Evolutionary conservation across 64 coral and sea anemone species (phyloP).

Genomic region (Stichodactyla mertensii): DNA sequence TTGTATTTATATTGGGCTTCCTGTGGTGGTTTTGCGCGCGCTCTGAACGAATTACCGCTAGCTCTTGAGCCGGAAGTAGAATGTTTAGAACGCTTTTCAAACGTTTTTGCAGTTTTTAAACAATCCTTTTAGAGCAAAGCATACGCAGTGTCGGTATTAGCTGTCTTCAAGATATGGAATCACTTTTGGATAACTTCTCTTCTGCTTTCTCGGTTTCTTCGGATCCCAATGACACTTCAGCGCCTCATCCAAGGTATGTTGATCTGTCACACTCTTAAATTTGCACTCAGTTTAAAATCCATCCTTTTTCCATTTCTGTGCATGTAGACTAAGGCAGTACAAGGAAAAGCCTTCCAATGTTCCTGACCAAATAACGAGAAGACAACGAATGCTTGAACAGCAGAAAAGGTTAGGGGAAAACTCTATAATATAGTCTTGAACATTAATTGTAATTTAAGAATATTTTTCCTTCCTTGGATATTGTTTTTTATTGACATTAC

Average conservation of each 20-base stretch:
- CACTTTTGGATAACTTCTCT: slow-evolving; percentile 63
- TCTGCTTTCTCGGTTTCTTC: slow-evolving; percentile 70
- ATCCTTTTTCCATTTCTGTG: neutral
- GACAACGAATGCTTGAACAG: slow-evolving; percentile 74
- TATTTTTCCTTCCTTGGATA: neutral
- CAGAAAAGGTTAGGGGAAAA: slow-evolving; percentile 66
- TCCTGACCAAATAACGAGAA: slow-evolving; percentile 80
- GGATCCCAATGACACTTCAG: slow-evolving; percentile 79
- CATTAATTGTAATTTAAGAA: neutral
- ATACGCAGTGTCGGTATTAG: neutral
- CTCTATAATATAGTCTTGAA: no score
- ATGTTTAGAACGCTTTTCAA: neutral
- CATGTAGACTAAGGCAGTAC: slow-evolving; percentile 55
- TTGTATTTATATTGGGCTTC: neutral
- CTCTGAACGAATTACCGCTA: neutral
- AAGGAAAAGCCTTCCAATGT: slow-evolving; percentile 92
- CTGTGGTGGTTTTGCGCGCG: neutral
- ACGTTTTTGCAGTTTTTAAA: neutral
- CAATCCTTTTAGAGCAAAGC: neutral
- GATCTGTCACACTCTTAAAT: neutral
- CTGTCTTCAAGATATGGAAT: slow-evolving; percentile 50
- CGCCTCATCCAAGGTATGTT: slow-evolving; percentile 77
- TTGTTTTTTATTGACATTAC: neutral
- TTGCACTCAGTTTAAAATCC: neutral
- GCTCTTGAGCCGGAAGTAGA: slow-evolving; percentile 4